phyloP scores from a whole-genome alignment of 2,113 vertebrate species.

The Saguinus midas region DNA sequence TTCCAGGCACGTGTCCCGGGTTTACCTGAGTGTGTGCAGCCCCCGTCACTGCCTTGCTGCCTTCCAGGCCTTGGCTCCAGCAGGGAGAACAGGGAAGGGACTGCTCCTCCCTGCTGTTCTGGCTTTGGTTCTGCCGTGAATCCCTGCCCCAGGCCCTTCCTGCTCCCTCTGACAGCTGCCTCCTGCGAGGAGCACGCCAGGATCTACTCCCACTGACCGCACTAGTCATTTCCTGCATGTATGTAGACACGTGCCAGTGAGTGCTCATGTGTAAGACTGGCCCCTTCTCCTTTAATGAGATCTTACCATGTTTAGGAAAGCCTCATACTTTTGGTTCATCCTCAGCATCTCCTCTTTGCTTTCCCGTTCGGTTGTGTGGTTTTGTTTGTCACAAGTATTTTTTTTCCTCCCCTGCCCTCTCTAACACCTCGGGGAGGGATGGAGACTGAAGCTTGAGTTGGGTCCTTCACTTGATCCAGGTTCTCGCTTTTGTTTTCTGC shows the following conservation, averaged over 20 bases:
- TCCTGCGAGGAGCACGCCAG: background rate
- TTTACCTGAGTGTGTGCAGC: background rate
- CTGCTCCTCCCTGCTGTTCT: background rate
- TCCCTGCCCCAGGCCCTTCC: background rate
- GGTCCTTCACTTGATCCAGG: background rate
- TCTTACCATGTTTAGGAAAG: background rate
- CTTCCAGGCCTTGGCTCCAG: background rate
- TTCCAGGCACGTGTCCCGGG: background rate
- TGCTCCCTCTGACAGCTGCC: rapidly evolving
- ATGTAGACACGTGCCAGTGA: background rate
- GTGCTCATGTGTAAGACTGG: background rate
- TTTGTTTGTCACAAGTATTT: background rate
- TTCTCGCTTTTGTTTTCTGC: background rate
- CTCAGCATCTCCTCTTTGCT: background rate
- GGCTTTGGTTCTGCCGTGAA: background rate
- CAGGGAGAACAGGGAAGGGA: background rate
- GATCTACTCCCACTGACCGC: rapidly evolving
- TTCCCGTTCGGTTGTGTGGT: background rate
- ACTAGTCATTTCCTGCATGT: background rate
- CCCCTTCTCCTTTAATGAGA: background rate
- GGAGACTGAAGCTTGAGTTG: background rate
- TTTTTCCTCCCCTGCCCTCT: background rate
- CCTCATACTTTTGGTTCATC: background rate
- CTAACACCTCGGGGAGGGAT: background rate
- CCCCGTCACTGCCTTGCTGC: background rate